Base-by-base conservation (phyloP, 2,113 vertebrate species). In the Mesoclemmys tuberculata region DNA sequence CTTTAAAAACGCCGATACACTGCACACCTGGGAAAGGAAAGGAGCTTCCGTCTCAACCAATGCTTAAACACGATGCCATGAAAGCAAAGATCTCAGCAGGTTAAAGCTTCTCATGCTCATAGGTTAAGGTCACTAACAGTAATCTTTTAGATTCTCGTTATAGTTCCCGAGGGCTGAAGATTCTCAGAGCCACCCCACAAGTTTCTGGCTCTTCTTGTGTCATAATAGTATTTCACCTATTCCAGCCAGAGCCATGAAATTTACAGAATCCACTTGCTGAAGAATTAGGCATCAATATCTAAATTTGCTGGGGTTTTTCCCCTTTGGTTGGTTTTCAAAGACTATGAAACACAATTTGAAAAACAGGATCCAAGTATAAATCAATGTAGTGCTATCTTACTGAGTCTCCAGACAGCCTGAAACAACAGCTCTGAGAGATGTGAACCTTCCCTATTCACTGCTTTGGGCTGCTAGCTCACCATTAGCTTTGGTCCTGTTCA, bases 21-120 rank as follows among this genome's bases (percentile, higher is more conserved):
- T 54, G 49, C 26, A 4, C 8, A 2, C 44, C 68, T 48, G 27
- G 19, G 46, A 79, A 74, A 68, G 44, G 89, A 56, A 90, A 44
- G 51, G 58, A 80, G 77, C 35, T 22, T 21, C 82, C 11, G 35
- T 12, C 7, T 92, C 6, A 75, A 51, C 10, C 79, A 56, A 1
- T 10, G 54, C 74, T 12, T 27, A 68, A 48, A 4, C 75, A 92
- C 0, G 2, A 5, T 26, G 31, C 61, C 9, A 4, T 0, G 18
- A 92, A 84, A 48, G 2, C 18, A 80, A 56, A 80, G 1, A 48
- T 19, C 21, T 89, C 19, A 0, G 0, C 35, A 52, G 90, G 89
- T 77, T 16, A 64, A 61, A 87, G n/a, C 19, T 91, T 90, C 80
- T 89, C 35, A 48, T 0, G 0, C 71, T 10, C 44, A 68, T 3